Evolutionary conservation across 2,888 invertebrate genomes (phyloP), one percentile per base, ranked within the genome.

Genomic region (Brenthis daphne): DNA sequence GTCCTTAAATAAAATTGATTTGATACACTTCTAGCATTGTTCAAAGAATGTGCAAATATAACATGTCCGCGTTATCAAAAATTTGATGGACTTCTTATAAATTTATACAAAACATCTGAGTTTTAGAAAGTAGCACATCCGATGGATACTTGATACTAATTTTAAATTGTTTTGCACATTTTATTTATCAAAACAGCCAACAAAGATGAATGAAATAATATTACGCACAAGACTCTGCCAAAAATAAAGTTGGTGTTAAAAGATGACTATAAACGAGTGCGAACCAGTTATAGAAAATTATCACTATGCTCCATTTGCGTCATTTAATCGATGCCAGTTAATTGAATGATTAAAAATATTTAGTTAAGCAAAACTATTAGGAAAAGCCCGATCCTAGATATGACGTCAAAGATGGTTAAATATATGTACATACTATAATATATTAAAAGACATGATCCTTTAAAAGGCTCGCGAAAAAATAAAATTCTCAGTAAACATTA

Each of bases 181-280:
- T 13, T 50, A 43, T 13, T 51, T 24, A 67, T 66, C 16, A 55
- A 57, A 50, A 53, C 51, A 68, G 48, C 13, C 14, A 33, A 57
- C 55, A 60, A 65, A 56, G 47, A n/a, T 53, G 43, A 64, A 48
- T 68, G 64, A 56, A 65, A 68, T 68, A 68, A 60, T 55, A 64
- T 68, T 20, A 58, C 43, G n/a, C 48, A 29, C 58, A 58, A 58
- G 53, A 68, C 14, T 29, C 14, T 67, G 69, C 69, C 69, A 70
- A 70, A 69, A 70, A 70, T 67, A 70, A 57, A 53, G 60, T 48
- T 14, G 68, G 68, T 57, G 64, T 50, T 65, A 65, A 69, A 56
- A 69, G 65, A 60, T 55, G 66, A 67, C 63, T 54, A 63, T 66
- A 64, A 63, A 54, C 55, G 58, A 50, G 57, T 55, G 67, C 20